A percentile compares a stretch with the other conserved stretches of the same genome.
These are phyloP conservation scores for Ophthalmolycus amberensis DNA, from an alignment of 2,113 vertebrate genomes.

Conservation along the genomic window DNA sequence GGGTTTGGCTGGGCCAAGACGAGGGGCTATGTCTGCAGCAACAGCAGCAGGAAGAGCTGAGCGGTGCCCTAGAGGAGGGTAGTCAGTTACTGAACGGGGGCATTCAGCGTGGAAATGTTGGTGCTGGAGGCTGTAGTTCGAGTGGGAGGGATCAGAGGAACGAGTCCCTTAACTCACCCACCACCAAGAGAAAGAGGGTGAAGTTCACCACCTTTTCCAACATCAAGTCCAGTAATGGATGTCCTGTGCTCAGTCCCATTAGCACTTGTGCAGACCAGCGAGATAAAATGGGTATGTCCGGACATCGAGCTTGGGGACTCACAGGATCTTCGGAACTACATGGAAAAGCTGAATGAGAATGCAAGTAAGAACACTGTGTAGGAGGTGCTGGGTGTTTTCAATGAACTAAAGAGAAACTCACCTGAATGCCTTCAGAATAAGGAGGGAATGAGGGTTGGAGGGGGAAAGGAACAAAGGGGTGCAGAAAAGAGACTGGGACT, in stretches of 20 bases:
- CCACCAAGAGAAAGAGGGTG: slow-evolving; percentile 92
- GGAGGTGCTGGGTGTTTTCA: slow-evolving; percentile 57
- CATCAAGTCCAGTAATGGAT: slow-evolving; percentile 85
- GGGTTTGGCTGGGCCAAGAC: slow-evolving; percentile 97
- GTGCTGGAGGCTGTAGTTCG: slow-evolving; percentile 66
- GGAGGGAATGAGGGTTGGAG: slow-evolving; percentile 45
- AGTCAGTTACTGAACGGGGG: slow-evolving; percentile 87
- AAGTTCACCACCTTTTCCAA: slow-evolving; percentile 94
- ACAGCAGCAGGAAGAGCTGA: slow-evolving; percentile 86
- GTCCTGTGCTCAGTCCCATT: slow-evolving; percentile 88
- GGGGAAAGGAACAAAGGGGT: background rate
- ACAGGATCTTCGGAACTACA: slow-evolving; percentile 88
- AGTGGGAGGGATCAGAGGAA: slow-evolving; percentile 80
- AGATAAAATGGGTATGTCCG: slow-evolving; percentile 93
- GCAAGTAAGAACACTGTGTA: slow-evolving; percentile 82
- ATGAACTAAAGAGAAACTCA: slow-evolving; percentile 81
- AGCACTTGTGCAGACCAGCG: slow-evolving; percentile 85
- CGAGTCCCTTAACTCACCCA: slow-evolving; percentile 87
- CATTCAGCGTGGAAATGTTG: slow-evolving; percentile 68
- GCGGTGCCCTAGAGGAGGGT: slow-evolving; percentile 84
- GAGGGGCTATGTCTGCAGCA: slow-evolving; percentile 82
- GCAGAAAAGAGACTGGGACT: slow-evolving; percentile 40
- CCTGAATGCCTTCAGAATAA: slow-evolving; percentile 88
- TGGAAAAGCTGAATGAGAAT: slow-evolving; percentile 90
- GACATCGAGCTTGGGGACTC: slow-evolving; percentile 88